These are phyloP conservation scores for Buceros bicornis DNA, from an alignment of 2,797 vertebrate species.

Conservation along the genomic window DNA sequence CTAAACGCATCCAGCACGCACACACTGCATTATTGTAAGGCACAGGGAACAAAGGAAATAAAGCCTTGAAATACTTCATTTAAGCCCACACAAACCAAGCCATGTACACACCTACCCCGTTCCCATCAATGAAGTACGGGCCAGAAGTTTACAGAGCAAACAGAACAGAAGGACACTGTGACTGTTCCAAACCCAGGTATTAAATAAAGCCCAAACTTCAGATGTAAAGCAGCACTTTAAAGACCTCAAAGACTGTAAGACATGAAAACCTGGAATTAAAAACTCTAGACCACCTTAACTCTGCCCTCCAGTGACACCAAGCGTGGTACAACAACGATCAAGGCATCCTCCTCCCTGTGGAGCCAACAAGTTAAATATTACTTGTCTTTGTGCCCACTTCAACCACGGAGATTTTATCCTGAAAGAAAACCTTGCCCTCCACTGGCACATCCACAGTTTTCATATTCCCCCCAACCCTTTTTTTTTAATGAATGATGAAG, in stretches of 20 bases:
- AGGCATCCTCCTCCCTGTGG: background rate
- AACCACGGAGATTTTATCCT: background rate
- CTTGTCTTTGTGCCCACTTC: background rate
- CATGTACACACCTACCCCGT: background rate
- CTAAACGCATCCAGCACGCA: background rate
- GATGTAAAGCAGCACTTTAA: background rate
- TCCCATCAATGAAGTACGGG: background rate
- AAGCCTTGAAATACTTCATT: background rate
- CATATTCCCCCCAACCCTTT: background rate
- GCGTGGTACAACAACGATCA: fast-evolving
- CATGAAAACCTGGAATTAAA: background rate
- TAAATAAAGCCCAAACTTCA: background rate
- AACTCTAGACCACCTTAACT: background rate
- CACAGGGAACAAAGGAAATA: background rate
- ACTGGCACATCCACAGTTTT: background rate
- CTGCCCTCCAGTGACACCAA: background rate
- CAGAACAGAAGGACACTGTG: background rate
- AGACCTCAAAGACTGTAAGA: background rate
- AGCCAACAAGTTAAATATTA: background rate
- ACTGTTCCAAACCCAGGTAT: background rate
- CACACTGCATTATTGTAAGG: background rate
- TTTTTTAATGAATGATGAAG: background rate
- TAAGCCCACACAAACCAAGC: background rate
- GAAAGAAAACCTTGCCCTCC: background rate
- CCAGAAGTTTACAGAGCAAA: background rate